A percentile compares a stretch with the other conserved stretches of the same genome.
phyloP scores from a whole-genome alignment of 2,797 vertebrate genomes.

The Ptychadena robeensis region DNA sequence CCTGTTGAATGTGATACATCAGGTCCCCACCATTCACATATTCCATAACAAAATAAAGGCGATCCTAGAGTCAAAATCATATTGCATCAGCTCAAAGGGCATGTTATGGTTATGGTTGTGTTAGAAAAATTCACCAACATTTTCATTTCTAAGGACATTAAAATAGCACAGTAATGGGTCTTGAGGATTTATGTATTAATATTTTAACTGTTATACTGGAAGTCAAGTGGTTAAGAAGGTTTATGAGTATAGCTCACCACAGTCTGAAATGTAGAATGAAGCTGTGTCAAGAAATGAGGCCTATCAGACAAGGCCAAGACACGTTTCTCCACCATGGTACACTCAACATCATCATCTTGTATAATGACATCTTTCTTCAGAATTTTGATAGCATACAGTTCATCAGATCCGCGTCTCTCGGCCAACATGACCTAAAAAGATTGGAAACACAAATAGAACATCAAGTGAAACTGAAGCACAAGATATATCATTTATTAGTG shows the following conservation, averaged over 20 bases:
- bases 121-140: background rate
- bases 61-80: constrained; percentile 66
- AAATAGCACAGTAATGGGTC: too few species aligned
- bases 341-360: constrained; percentile 92
- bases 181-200: background rate
- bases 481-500: too few species aligned
- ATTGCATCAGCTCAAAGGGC: background rate
- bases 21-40: constrained; percentile 92
- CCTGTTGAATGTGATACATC: constrained; percentile 94
- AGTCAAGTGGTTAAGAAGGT: background rate
- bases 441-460: background rate
- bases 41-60: constrained; percentile 89
- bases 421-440: constrained; percentile 86
- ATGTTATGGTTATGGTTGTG: background rate
- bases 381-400: constrained; percentile 89
- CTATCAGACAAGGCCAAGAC: constrained; percentile 82
- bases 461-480: background rate
- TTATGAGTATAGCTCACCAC: constrained; percentile 71
- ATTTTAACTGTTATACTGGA: background rate
- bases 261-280: constrained; percentile 90
- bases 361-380: constrained; percentile 93
- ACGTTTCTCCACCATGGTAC: constrained; percentile 88
- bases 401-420: constrained; percentile 84
- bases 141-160: too few species aligned
- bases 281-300: constrained; percentile 89